Conservation (phyloP, 2,888 invertebrate genomes). For the Andrena minutula region DNA sequence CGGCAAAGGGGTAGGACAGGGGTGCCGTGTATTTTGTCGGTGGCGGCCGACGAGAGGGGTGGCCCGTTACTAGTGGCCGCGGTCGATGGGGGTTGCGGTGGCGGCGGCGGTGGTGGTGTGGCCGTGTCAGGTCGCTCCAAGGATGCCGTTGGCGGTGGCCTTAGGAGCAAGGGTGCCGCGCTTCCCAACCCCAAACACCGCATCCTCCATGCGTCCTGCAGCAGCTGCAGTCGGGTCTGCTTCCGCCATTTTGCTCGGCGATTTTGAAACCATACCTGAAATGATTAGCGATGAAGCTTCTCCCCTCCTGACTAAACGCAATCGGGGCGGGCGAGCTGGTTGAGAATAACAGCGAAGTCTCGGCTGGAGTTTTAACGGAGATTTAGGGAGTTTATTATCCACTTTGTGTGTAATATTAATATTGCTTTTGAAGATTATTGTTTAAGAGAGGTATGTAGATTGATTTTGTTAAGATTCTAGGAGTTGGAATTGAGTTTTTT, state of each 20-base stretch:
- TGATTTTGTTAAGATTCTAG: too few relatives aligned
- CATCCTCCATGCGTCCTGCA: conserved; percentile 97
- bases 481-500: too few relatives aligned
- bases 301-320: background rate
- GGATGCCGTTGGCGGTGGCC: conserved; percentile 78
- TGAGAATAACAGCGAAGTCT: background rate
- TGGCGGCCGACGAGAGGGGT: conserved; percentile 55
- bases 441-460: too few relatives aligned
- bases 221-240: conserved; percentile 93
- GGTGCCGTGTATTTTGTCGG: conserved; percentile 73
- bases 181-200: conserved; percentile 90
- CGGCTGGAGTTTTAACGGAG: background rate
- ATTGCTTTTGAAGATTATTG: too few relatives aligned
- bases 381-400: background rate
- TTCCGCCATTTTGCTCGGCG: conserved; percentile 96
- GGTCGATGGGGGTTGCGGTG: conserved; percentile 64
- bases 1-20: conserved; percentile 75
- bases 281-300: conserved; percentile 33
- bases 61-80: conserved; percentile 68
- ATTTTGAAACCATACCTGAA: conserved; percentile 97
- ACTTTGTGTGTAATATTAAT: too few relatives aligned
- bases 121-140: conserved; percentile 76
- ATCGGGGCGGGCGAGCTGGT: background rate
- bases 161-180: conserved; percentile 81
- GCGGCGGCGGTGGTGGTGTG: conserved; percentile 67